Evolutionary conservation across 1,140 invertebrate genomes (phyloP).

Genomic region (Calephelis nemesis): DNA sequence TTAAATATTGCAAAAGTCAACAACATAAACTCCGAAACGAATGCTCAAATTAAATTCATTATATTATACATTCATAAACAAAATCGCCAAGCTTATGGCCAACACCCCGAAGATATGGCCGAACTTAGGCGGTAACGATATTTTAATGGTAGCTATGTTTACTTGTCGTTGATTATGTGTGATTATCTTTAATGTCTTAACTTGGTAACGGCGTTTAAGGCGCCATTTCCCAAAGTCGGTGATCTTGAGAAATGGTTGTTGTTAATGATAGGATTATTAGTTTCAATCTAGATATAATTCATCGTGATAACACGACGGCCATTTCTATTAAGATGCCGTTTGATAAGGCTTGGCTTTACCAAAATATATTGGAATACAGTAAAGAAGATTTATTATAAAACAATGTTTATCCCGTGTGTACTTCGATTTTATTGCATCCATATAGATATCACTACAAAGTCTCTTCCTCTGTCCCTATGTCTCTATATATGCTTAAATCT

Average conservation of each 20-base stretch:
- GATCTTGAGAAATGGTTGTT: slow-evolving; percentile 12
- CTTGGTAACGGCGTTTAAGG: slow-evolving; percentile 2
- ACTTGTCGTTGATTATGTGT: slow-evolving; percentile 16
- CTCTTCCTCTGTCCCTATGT: no score
- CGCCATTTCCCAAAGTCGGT: not conserved
- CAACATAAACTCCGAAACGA: no score
- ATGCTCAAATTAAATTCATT: no score
- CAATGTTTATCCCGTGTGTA: no score
- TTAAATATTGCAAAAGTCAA: not conserved
- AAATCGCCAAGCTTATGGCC: not conserved
- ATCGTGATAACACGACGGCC: no score
- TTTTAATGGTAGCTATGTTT: slow-evolving; percentile 10
- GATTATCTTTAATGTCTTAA: slow-evolving; percentile 14
- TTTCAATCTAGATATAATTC: not conserved
- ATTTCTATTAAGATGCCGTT: no score
- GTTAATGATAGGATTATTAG: slow-evolving; percentile 7
- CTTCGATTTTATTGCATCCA: no score
- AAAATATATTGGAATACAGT: no score
- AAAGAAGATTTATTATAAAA: no score
- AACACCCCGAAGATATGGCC: not conserved
- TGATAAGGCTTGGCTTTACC: no score
- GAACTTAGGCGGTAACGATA: slow-evolving; percentile 8
- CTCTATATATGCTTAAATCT: no score
- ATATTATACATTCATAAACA: not conserved
- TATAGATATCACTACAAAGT: no score